These are phyloP conservation scores for Melospiza melodia DNA, from an alignment of 2,113 vertebrate species.

Conservation along the genomic window DNA sequence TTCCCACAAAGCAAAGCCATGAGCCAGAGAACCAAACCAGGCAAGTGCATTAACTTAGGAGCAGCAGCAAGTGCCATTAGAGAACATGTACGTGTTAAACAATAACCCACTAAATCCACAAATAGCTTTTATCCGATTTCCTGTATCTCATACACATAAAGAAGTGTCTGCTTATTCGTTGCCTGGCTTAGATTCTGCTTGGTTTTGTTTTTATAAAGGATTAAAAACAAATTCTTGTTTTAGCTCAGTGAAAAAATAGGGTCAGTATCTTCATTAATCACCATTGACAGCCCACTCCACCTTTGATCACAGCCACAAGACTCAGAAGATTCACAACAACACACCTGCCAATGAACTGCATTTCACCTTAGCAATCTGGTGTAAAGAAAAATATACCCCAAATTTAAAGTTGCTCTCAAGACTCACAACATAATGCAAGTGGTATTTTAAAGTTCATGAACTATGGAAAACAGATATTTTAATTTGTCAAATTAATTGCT, in stretches of 20 bases:
- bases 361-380: neutral
- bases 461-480: neutral
- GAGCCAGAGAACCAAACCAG: neutral
- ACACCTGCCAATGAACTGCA: neutral
- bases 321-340: neutral
- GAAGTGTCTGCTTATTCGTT: neutral
- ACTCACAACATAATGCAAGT: neutral
- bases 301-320: neutral
- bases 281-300: neutral
- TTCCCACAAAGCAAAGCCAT: neutral
- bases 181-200: neutral
- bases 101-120: neutral
- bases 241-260: neutral
- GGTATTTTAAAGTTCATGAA: neutral
- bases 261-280: neutral
- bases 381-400: neutral
- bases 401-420: neutral
- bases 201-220: neutral
- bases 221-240: conserved; percentile 38
- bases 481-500: neutral
- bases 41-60: neutral
- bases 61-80: neutral
- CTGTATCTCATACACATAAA: neutral
- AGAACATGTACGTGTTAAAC: neutral
- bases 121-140: conserved; percentile 29